Base-by-base conservation (phyloP, 2,113 vertebrate genomes). In the Oryzias javanicus region DNA sequence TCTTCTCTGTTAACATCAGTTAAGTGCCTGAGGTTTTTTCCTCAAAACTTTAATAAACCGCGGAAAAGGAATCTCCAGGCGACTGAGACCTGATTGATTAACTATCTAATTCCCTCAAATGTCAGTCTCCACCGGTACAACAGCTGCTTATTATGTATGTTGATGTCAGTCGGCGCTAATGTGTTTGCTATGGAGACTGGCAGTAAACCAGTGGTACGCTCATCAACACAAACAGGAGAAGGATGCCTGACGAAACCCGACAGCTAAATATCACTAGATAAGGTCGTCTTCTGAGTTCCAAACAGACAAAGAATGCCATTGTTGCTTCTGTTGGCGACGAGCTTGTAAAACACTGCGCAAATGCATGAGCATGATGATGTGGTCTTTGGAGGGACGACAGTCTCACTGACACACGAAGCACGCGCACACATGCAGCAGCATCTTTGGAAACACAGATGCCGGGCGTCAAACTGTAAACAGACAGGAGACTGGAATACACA, bases 151-250 rank as follows among this genome's bases (percentile, higher is more conserved):
- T 81, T 76, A 83, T 84, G 79, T 71, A 78, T 67, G 78, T 73
- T 71, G 83, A 81, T 84, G 83, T 82, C 79, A 83, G 81, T 55
- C 66, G 27, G 64, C 74, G 80, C 70, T 87, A 82, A 84, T 86
- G 78, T 86, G 78, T 83, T 82, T 85, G 79, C 83, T 88, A 84
- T 86, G 74, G 69, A 86, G 83, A 83, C 78, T 85, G 85, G 83
- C 85, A 70, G 64, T 5, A 14, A 72, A 83, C 73, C 87, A 86
- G 81, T 75, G 78, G 76, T 79, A 78, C 72, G 82, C 72, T 84
- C 15, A 83, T 18, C 16, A 10, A 58, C 29, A 67, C 57, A 59
- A 42, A 67, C 51, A 55, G 14, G 42, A 59, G 63, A 67, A 7
- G 73, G 76, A 81, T 72, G 78, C 64, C 49, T 66, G 49, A 72